Percentiles rank a stretch among this genome's conserved stretches.
These are phyloP conservation scores for Caenorhabditis angaria DNA, from an alignment of 2,888 invertebrate genomes.

Conservation along the genomic window DNA sequence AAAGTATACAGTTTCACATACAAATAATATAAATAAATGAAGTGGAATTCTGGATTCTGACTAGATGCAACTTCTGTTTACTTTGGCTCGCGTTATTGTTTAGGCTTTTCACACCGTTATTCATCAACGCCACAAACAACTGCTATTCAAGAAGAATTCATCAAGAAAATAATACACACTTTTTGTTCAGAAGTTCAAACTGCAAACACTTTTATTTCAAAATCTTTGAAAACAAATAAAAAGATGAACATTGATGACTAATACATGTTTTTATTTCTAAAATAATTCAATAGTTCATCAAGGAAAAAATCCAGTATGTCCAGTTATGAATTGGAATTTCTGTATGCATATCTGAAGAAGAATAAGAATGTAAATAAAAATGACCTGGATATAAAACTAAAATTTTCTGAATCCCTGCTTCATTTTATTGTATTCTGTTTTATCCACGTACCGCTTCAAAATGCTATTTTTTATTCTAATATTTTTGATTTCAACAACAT, in stretches of 20 bases:
- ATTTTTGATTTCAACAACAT: background rate
- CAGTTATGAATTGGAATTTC: conserved; percentile 21
- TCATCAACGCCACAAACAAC: too few species aligned
- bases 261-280: background rate
- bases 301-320: conserved; percentile 22
- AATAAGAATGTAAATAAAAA: conserved; percentile 24
- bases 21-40: conserved; percentile 4
- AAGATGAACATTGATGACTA: conserved; percentile 35
- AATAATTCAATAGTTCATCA: conserved; percentile 24
- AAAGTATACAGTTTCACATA: conserved; percentile 47
- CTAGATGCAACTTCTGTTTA: conserved; percentile 1
- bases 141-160: too few species aligned
- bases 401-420: background rate
- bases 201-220: background rate
- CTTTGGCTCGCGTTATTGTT: conserved; percentile 16
- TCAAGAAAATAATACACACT: too few species aligned
- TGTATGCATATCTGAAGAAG: too few species aligned
- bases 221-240: conserved; percentile 5
- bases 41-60: conserved; percentile 37
- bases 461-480: background rate
- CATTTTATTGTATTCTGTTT: too few species aligned
- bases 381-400: conserved; percentile 36
- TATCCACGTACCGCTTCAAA: too few species aligned
- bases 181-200: background rate
- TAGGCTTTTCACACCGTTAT: conserved; percentile 20